A percentile compares a stretch with the other conserved stretches of the same genome.
Conservation (phyloP, 2,888 invertebrate genomes). For the Liodrosophila aerea region DNA sequence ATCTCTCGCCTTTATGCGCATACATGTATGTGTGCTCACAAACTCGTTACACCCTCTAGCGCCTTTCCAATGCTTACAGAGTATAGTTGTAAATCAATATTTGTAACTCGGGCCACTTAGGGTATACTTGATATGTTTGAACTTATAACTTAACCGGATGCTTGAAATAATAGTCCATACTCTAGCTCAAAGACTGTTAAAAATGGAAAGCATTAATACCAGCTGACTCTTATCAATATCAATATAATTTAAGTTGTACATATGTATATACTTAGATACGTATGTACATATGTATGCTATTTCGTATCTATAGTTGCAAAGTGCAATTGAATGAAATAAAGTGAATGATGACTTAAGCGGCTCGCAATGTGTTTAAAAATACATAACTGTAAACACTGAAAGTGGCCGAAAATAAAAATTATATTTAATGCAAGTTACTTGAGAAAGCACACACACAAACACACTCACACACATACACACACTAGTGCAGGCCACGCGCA, state of each 20-base stretch:
- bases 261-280: neutral
- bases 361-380: constrained; percentile 48
- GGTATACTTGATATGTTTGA: no score
- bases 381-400: constrained; percentile 32
- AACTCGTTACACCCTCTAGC: no score
- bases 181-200: no score
- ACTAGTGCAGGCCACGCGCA: constrained; percentile 65
- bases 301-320: neutral
- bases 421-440: constrained; percentile 44
- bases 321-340: constrained; percentile 17
- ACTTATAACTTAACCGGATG: no score
- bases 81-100: no score
- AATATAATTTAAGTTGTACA: neutral
- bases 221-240: constrained; percentile 21
- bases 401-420: constrained; percentile 44
- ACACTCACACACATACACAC: constrained; percentile 19
- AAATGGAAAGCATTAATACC: no score
- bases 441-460: constrained; percentile 19
- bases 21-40: no score
- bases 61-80: no score
- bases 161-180: no score
- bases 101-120: no score
- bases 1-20: no score
- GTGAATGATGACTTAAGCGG: constrained; percentile 35
- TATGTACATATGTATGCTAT: neutral